Base-by-base conservation (phyloP, 2,113 vertebrate species). In the Psittacus erithacus region DNA sequence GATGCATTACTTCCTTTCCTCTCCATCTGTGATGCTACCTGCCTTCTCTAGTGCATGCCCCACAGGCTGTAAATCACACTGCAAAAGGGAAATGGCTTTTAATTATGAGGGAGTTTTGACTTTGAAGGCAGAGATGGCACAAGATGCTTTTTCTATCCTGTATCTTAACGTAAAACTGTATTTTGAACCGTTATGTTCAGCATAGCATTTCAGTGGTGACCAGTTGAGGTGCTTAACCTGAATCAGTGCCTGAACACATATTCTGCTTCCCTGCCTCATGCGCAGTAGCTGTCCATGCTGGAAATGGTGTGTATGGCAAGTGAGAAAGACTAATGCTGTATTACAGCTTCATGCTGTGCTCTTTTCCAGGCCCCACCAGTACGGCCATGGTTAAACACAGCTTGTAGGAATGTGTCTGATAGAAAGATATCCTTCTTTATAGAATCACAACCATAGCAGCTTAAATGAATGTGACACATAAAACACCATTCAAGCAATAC, bases 161-260 rank as follows among this genome's bases (percentile, higher is more conserved):
- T 35, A 25, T 46, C 59, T 57, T 55, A 57, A 67, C 4, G 0
- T 14, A 47, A 49, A 83, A 38, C 41, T 41, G 27, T 52, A 41
- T 3, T 65, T 63, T 11, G 0, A 67, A 31, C 17, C 0, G 0
- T 41, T 41, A 28, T 4, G 2, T 35, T 44, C n/a, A 49, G 59
- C 46, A 23, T 11, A 76, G 50, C 7, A 9, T 38, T 55, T 50
- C 29, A 17, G 38, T 7, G 29, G 57, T 46, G 75, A n/a, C 25
- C 28, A 50, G 38, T 41, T 24, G 28, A 27, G 25, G 20, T 64
- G 27, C n/a, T 69, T 29, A 55, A 64, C 52, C 70, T 23, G 19
- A 47, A 73, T 20, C n/a, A 16, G 70, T 4, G 13, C 43, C 43
- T 53, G 41, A 35, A 29, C 19, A 6, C 1, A 3, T 10, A 13